phyloP scores from a whole-genome alignment of 2,888 invertebrate species.

The Clivina fossor region DNA sequence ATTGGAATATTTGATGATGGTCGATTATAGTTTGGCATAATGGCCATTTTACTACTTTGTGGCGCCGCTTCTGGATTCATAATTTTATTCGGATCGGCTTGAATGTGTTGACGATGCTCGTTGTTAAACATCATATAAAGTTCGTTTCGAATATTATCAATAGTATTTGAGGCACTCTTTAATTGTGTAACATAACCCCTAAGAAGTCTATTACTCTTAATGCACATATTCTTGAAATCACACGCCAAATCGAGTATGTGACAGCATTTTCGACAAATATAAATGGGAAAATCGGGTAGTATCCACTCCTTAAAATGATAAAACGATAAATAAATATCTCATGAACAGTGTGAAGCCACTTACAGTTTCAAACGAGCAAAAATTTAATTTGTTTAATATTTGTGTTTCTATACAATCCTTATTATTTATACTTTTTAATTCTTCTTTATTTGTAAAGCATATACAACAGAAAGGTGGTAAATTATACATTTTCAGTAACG shows the following conservation, averaged over 20 bases:
- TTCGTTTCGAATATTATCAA: conserved; percentile 14
- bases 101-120: neutral
- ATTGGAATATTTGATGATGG: neutral
- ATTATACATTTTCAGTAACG: conserved; percentile 13
- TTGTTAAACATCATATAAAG: conserved; percentile 16
- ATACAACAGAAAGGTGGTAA: conserved; percentile 15
- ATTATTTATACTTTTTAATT: conserved; percentile 14
- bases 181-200: conserved; percentile 14
- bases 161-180: conserved; percentile 12
- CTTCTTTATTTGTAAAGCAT: conserved; percentile 18
- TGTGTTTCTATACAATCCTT: conserved; percentile 13
- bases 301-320: conserved; percentile 13
- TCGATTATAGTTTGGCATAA: neutral
- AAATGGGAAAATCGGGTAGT: conserved; percentile 10
- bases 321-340: neutral
- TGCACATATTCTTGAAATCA: conserved; percentile 18
- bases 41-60: neutral
- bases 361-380: conserved; percentile 19
- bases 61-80: conserved; percentile 1
- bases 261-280: conserved; percentile 14
- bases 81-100: neutral
- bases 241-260: conserved; percentile 15
- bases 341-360: neutral
- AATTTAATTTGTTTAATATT: conserved; percentile 16
- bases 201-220: conserved; percentile 6